Percentiles rank a stretch among this genome's conserved stretches.
phyloP scores from a whole-genome alignment of 1,140 invertebrate genomes.

The Metopolophium dirhodum region DNA sequence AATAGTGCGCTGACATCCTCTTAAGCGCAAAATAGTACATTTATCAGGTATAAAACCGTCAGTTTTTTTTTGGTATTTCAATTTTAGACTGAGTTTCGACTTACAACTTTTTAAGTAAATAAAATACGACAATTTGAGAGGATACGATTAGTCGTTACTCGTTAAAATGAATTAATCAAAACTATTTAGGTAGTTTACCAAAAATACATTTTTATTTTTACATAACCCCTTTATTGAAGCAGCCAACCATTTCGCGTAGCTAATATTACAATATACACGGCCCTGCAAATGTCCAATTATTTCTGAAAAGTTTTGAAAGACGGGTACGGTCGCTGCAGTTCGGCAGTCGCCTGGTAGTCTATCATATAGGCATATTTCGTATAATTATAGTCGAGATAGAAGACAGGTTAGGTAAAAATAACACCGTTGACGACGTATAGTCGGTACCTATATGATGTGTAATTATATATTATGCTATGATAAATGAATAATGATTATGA shows the following conservation, averaged over 20 bases:
- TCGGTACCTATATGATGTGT: not conserved
- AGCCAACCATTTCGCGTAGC: no score
- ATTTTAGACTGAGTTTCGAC: not conserved
- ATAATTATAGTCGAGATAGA: no score
- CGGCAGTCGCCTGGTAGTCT: no score
- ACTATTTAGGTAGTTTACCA: no score
- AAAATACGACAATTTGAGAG: not conserved
- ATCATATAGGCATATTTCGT: no score
- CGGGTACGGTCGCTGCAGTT: no score
- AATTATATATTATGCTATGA: not conserved
- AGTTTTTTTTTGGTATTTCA: not conserved
- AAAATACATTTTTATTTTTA: not conserved
- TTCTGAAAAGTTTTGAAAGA: not conserved
- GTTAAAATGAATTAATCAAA: no score
- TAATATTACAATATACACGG: no score
- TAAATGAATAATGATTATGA: not conserved
- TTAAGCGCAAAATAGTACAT: not conserved
- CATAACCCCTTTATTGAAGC: not conserved
- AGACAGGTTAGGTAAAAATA: not conserved
- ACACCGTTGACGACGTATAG: not conserved
- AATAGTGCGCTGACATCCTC: no score
- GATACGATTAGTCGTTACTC: no score
- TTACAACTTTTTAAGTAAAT: no score
- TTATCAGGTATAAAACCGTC: not conserved
- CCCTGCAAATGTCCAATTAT: not conserved